Evolutionary conservation across 2,888 invertebrate genomes (phyloP), one percentile per base, ranked within the genome.

Genomic region (Thecocarcelia acutangulata): DNA sequence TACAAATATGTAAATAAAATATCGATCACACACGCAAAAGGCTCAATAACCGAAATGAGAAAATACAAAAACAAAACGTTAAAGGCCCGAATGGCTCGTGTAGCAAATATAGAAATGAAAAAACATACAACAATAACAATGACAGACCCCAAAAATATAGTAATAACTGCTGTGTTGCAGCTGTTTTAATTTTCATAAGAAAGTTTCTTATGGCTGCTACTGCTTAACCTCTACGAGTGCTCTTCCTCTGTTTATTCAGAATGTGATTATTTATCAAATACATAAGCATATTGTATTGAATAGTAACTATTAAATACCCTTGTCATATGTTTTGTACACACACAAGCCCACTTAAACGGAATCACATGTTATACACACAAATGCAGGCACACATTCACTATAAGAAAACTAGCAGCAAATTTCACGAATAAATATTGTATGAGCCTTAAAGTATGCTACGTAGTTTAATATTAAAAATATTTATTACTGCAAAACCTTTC

Each of bases 1-100:
- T 28, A 15, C 28, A 28, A 28, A 54, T 15, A 21, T 12, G 21
- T 74, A 74, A 58, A 78, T 59, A 70, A 79, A 84, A 84, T 82
- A 83, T 83, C 83, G 83, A 82, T 84, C 83, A 84, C 77, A 73
- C 69, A 70, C 58, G 50, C 73, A 70, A 69, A n/a, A 78, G 52
- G 33, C 46, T 59, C 64, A 59, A 56, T 19, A 72, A 56, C 19
- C 42, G 17, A 44, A 63, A 75, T 50, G 33, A 33, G 33, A 33
- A 12, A 21, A 3, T 12, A 46, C 19, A 28, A 28, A 24, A 69
- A 66, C 13, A 61, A 42, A 24, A 59, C 50, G 46, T 13, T 44
- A 24, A 54, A 17, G 44, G 15, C 48, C 50, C 58, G 56, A 80
- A 33, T 15, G 61, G 46, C 54, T 54, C 24, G 12, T 58, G 48